Evolutionary conservation across 2,888 invertebrate species (phyloP).

Genomic region (Cerastis leucographa): DNA sequence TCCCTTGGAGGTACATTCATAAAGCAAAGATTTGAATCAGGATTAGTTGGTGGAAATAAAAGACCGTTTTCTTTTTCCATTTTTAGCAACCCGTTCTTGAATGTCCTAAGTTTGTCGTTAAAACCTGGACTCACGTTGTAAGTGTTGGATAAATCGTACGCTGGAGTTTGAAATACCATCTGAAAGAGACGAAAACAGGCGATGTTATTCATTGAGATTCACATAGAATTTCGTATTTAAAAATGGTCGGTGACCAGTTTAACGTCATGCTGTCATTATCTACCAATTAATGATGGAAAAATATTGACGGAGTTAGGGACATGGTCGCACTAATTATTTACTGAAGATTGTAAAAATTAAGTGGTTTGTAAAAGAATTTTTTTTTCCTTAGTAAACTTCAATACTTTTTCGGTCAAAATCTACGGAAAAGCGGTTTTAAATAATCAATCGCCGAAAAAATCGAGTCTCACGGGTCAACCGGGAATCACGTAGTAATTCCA

Average conservation of each 20-base stretch:
- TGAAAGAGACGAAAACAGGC: conserved; percentile 19
- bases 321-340: too few relatives aligned
- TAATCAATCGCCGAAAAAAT: too few relatives aligned
- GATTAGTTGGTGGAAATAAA: conserved; percentile 38
- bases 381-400: too few relatives aligned
- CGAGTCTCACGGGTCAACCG: too few relatives aligned
- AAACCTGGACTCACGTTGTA: conserved; percentile 23
- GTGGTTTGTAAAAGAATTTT: too few relatives aligned
- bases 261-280: neutral
- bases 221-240: neutral
- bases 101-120: conserved; percentile 22
- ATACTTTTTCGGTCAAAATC: too few relatives aligned
- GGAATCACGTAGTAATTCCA: too few relatives aligned
- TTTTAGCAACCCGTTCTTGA: conserved; percentile 38
- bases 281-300: neutral
- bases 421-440: too few relatives aligned
- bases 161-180: conserved; percentile 47
- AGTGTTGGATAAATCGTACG: conserved; percentile 44
- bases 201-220: neutral
- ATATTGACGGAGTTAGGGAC: neutral
- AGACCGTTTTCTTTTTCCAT: conserved; percentile 45
- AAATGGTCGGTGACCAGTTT: neutral
- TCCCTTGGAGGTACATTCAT: conserved; percentile 36
- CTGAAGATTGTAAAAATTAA: too few relatives aligned
- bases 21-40: neutral